Evolutionary conservation across 2,797 vertebrate species (phyloP).

Genomic region (Hozukius guyotensis): DNA sequence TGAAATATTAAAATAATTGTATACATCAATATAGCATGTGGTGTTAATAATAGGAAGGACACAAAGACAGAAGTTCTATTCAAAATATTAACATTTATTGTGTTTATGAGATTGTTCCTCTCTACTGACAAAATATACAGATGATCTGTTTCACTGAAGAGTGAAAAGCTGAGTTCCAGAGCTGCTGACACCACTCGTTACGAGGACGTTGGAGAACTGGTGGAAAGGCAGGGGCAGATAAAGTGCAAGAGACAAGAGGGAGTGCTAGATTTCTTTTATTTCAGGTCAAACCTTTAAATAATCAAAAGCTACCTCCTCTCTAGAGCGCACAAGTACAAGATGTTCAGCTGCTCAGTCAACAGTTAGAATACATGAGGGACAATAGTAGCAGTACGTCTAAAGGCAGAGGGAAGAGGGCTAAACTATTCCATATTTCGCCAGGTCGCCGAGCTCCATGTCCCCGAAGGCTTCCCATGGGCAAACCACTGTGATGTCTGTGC

Average conservation of each 20-base stretch:
- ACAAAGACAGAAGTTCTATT: not conserved
- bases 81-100: slow-evolving; percentile 64
- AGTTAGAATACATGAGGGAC: not conserved
- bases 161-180: not conserved
- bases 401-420: slow-evolving; percentile 50
- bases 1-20: not conserved
- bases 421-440: slow-evolving; percentile 83
- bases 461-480: slow-evolving; percentile 87
- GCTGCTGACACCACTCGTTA: not conserved
- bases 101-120: not conserved
- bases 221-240: not conserved
- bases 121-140: slow-evolving; percentile 20
- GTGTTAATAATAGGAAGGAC: not conserved
- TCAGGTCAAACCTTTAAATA: slow-evolving; percentile 35
- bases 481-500: slow-evolving; percentile 84
- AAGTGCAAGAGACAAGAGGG: slow-evolving; percentile 37
- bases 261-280: slow-evolving; percentile 3
- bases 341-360: not conserved
- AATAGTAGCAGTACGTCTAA: not conserved
- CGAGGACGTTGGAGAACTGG: not conserved
- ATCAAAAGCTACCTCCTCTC: slow-evolving; percentile 37
- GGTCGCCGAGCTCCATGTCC: slow-evolving; percentile 87
- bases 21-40: not conserved
- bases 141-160: not conserved
- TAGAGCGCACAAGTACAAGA: not conserved